Evolutionary conservation across 1,140 invertebrate species (phyloP).

Genomic region (Euglossa dilemma): DNA sequence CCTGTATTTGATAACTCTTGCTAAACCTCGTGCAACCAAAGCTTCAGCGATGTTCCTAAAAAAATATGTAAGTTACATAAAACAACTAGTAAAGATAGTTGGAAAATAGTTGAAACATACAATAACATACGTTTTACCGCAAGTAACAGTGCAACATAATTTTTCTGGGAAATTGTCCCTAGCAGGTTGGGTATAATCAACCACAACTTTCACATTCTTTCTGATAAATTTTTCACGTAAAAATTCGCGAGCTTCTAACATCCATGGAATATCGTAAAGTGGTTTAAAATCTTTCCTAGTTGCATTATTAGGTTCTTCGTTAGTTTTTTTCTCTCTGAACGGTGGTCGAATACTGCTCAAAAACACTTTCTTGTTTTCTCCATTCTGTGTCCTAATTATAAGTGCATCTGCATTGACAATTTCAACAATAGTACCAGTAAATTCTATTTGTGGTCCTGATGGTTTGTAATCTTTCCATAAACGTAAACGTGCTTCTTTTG

Average conservation of each 20-base stretch:
- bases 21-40: conserved; percentile 95
- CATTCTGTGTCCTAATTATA: conserved; percentile 91
- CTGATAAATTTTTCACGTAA: conserved; percentile 97
- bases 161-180: conserved; percentile 97
- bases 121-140: conserved; percentile 89
- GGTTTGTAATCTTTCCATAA: conserved; percentile 94
- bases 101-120: background rate
- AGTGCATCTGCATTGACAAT: conserved; percentile 96
- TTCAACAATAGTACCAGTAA: conserved; percentile 94
- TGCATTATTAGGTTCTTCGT: conserved; percentile 85
- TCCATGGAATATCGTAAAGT: conserved; percentile 98
- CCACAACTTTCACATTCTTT: conserved; percentile 95
- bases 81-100: background rate
- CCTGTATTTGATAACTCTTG: conserved; percentile 95
- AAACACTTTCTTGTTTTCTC: conserved; percentile 95
- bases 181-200: conserved; percentile 98
- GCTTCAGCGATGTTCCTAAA: conserved; percentile 96
- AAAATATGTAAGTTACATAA: background rate
- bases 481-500: conserved; percentile 93
- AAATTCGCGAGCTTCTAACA: conserved; percentile 99
- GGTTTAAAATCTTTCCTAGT: conserved; percentile 89
- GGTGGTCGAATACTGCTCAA: conserved; percentile 97
- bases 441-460: conserved; percentile 88
- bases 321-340: conserved; percentile 83
- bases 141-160: conserved; percentile 94